phyloP scores from a whole-genome alignment of 1,140 invertebrate species.

The Meloidogyne chitwoodi region DNA sequence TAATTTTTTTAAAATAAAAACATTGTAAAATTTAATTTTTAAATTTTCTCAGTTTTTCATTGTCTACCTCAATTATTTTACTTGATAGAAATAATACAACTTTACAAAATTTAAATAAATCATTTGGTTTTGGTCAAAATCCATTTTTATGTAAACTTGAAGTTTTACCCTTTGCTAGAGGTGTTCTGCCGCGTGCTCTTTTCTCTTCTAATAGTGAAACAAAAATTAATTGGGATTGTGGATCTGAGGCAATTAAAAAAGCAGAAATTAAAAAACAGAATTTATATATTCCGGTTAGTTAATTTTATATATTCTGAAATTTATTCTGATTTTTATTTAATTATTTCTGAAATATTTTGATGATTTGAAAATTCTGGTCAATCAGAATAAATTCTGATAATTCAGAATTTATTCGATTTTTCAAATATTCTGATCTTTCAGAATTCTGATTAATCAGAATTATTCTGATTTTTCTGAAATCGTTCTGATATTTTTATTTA shows the following conservation, averaged over 20 bases:
- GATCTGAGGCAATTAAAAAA: conserved; percentile 10
- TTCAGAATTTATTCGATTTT: not conserved
- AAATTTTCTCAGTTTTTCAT: conserved; percentile 38
- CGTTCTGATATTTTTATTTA: not conserved
- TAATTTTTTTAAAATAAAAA: not conserved
- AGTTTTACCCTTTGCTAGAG: conserved; percentile 39
- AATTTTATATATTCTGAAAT: conserved; percentile 26
- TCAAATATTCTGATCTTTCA: not conserved
- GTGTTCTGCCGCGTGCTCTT: conserved; percentile 16
- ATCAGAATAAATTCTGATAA: not conserved
- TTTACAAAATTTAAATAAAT: conserved; percentile 14
- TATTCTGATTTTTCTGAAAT: not conserved
- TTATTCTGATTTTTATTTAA: too few relatives aligned
- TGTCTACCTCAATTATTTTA: conserved; percentile 27
- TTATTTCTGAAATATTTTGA: not conserved
- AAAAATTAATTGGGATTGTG: conserved; percentile 35
- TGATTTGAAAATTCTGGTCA: not conserved
- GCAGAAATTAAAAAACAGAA: conserved; percentile 19
- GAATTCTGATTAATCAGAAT: not conserved
- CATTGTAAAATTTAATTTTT: too few relatives aligned
- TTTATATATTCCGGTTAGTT: conserved; percentile 33
- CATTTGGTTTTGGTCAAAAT: not conserved
- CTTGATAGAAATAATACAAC: conserved; percentile 42
- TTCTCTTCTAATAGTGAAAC: conserved; percentile 26
- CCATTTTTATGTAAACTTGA: conserved; percentile 43